Conservation (phyloP, 2,888 invertebrate species). For the Chrysodeixis includens region DNA sequence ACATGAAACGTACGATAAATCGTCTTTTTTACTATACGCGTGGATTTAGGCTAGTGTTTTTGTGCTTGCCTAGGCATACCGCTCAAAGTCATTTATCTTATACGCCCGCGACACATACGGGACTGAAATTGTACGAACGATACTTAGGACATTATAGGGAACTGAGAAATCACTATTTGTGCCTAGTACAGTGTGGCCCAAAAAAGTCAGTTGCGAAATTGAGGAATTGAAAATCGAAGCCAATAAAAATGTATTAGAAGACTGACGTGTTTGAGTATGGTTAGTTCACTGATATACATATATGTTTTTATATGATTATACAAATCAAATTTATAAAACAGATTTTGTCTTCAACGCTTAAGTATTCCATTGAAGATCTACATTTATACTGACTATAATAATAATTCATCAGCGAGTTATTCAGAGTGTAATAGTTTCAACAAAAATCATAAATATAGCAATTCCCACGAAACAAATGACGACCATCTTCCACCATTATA, state of each 20-base stretch:
- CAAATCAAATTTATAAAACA: too few relatives aligned
- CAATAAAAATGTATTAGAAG: neutral
- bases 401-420: too few relatives aligned
- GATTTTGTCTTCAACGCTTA: too few relatives aligned
- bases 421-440: too few relatives aligned
- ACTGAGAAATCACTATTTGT: constrained; percentile 33
- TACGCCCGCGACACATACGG: constrained; percentile 41
- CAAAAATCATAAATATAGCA: too few relatives aligned
- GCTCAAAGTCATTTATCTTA: constrained; percentile 52
- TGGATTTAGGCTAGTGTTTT: constrained; percentile 48
- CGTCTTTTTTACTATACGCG: constrained; percentile 42
- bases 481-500: neutral
- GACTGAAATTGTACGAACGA: constrained; percentile 15
- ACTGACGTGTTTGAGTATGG: neutral
- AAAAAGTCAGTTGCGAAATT: neutral
- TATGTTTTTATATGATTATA: too few relatives aligned
- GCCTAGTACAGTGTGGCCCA: neutral
- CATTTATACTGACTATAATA: too few relatives aligned
- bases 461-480: too few relatives aligned
- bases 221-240: neutral
- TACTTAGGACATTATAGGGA: constrained; percentile 17
- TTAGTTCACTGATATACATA: too few relatives aligned
- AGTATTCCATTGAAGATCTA: too few relatives aligned
- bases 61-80: constrained; percentile 48
- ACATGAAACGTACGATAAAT: constrained; percentile 49